phyloP scores from a whole-genome alignment of 2,113 vertebrate genomes.

The Leucoraja erinaceus region DNA sequence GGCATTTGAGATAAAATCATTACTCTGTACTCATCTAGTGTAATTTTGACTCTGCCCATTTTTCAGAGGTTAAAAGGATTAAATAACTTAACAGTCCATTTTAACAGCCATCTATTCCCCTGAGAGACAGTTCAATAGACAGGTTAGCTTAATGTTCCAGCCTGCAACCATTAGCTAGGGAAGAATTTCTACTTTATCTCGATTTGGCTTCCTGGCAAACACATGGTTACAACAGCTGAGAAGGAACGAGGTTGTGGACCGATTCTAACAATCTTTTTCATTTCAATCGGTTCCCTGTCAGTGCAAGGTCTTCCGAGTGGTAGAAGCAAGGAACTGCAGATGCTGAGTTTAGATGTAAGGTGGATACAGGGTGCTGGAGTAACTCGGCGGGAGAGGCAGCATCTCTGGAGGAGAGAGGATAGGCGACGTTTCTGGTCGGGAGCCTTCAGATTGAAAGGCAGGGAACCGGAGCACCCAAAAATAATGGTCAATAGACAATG shows the following conservation, averaged over 20 bases:
- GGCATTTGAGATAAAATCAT: background rate
- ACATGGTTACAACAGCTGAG: too few relatives aligned
- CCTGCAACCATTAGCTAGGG: background rate
- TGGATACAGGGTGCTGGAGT: too few relatives aligned
- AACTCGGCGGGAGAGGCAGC: too few relatives aligned
- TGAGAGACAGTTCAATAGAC: background rate
- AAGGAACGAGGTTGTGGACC: background rate
- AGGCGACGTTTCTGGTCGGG: too few relatives aligned
- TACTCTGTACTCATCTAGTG: background rate
- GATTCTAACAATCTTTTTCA: background rate
- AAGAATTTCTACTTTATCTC: background rate
- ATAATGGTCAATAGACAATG: too few relatives aligned
- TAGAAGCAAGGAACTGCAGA: too few relatives aligned
- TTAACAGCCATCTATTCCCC: background rate
- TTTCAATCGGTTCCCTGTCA: too few relatives aligned
- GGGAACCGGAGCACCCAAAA: too few relatives aligned
- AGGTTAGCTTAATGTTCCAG: background rate
- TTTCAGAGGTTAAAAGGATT: conserved; percentile 21
- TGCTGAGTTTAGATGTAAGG: too few relatives aligned
- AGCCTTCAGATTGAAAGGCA: too few relatives aligned
- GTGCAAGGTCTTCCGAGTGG: too few relatives aligned
- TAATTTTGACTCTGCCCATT: background rate
- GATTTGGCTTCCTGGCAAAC: background rate
- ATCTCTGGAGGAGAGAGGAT: too few relatives aligned
- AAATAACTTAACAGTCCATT: conserved; percentile 15